Evolutionary conservation across 2,888 invertebrate species (phyloP).

Genomic region (Epinotia bilunana): DNA sequence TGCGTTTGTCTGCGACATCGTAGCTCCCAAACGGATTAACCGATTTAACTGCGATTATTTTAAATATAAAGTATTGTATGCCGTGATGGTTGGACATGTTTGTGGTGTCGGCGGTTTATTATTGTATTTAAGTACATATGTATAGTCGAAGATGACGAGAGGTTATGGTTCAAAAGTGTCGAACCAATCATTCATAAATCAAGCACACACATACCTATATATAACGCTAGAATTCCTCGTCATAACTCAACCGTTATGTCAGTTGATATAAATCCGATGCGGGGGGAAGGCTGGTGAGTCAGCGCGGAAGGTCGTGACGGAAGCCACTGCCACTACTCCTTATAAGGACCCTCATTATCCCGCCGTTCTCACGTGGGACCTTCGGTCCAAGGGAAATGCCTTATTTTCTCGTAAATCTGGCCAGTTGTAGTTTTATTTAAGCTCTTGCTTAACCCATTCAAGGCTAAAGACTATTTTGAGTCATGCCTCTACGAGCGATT

Average conservation of each 20-base stretch:
- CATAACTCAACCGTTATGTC: constrained; percentile 10
- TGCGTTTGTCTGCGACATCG: too few relatives aligned
- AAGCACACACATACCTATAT: background rate
- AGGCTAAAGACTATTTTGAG: too few relatives aligned
- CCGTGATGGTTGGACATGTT: too few relatives aligned
- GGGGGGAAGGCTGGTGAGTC: constrained; percentile 51
- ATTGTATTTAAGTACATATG: too few relatives aligned
- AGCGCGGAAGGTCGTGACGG: constrained; percentile 65
- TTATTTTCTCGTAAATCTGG: constrained; percentile 8
- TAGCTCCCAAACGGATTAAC: too few relatives aligned
- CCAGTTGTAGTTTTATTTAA: background rate
- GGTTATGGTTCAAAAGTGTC: too few relatives aligned
- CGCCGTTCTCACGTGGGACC: constrained; percentile 52
- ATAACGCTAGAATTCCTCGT: background rate
- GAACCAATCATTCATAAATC: too few relatives aligned
- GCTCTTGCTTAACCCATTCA: background rate
- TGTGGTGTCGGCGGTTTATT: too few relatives aligned
- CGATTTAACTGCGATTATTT: too few relatives aligned
- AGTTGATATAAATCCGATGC: background rate
- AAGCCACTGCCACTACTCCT: constrained; percentile 58
- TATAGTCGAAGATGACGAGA: too few relatives aligned
- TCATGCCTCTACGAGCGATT: too few relatives aligned
- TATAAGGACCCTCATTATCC: constrained; percentile 59
- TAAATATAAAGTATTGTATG: too few relatives aligned
- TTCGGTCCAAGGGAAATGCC: constrained; percentile 51